phyloP scores from a whole-genome alignment of 2,797 vertebrate genomes.

The Antennarius maculatus region DNA sequence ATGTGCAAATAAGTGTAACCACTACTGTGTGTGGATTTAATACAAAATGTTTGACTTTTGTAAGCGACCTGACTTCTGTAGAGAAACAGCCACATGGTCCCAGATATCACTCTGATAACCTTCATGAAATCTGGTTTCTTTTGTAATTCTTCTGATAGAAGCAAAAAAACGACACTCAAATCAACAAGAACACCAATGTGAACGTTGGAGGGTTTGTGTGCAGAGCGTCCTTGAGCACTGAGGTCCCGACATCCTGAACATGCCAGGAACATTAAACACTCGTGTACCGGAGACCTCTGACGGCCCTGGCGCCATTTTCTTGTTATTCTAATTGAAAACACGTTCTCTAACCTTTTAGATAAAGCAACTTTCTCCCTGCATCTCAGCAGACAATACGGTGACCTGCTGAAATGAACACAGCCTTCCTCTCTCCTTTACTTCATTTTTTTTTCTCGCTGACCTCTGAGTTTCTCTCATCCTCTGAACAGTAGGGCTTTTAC shows the following conservation, averaged over 20 bases:
- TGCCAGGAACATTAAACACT: conserved; percentile 4
- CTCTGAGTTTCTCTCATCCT: not conserved
- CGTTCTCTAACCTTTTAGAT: not conserved
- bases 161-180: too few species aligned
- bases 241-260: not conserved
- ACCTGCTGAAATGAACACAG: conserved; percentile 1
- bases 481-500: conserved; percentile 13
- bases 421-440: too few species aligned
- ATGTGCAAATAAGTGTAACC: too few species aligned
- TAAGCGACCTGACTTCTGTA: too few species aligned
- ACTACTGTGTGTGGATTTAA: too few species aligned
- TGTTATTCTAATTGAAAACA: conserved; percentile 6
- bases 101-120: too few species aligned
- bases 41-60: too few species aligned
- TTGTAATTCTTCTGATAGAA: too few species aligned
- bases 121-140: too few species aligned
- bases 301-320: not conserved
- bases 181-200: too few species aligned
- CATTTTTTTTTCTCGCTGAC: not conserved
- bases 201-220: too few species aligned
- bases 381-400: not conserved
- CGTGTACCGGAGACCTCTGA: not conserved
- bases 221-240: not conserved
- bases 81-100: too few species aligned
- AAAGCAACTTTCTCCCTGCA: not conserved